phyloP scores from a whole-genome alignment of 2,113 vertebrate genomes.

The Eleginops maclovinus region DNA sequence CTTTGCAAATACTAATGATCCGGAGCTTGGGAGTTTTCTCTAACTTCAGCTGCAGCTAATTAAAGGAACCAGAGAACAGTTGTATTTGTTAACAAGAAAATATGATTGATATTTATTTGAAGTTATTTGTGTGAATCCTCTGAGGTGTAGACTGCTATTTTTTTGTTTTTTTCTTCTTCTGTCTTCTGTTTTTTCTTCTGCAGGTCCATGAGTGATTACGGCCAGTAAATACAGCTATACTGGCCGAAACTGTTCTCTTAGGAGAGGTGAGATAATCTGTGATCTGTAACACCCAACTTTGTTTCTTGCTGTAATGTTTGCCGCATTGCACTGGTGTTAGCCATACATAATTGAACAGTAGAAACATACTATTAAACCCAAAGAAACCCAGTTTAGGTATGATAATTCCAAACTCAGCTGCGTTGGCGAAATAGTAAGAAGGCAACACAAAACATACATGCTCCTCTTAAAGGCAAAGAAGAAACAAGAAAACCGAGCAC shows the following conservation, averaged over 20 bases:
- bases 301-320: slow-evolving; percentile 24
- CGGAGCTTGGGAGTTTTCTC: slow-evolving; percentile 31
- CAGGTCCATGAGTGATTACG: slow-evolving; percentile 1
- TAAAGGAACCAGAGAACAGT: slow-evolving; percentile 45
- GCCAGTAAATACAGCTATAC: slow-evolving; percentile 1
- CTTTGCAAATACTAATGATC: slow-evolving; percentile 69
- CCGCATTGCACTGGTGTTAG: slow-evolving; percentile 46
- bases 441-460: slow-evolving; percentile 8
- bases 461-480: neutral
- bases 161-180: neutral
- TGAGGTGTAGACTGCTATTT: neutral
- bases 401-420: slow-evolving; percentile 32
- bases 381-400: slow-evolving; percentile 46
- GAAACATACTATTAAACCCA: slow-evolving; percentile 33
- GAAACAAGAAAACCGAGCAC: slow-evolving; percentile 5
- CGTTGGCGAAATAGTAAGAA: slow-evolving; percentile 13
- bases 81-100: slow-evolving; percentile 34
- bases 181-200: neutral
- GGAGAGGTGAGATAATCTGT: slow-evolving; percentile 1
- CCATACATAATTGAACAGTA: slow-evolving; percentile 59
- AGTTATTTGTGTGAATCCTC: neutral
- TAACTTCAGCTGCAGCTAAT: slow-evolving; percentile 56
- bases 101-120: slow-evolving; percentile 30
- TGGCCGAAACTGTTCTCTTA: neutral
- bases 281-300: slow-evolving; percentile 15